Base-by-base conservation (phyloP, 2,113 vertebrate species). In the Pachypanchax playfairii region DNA sequence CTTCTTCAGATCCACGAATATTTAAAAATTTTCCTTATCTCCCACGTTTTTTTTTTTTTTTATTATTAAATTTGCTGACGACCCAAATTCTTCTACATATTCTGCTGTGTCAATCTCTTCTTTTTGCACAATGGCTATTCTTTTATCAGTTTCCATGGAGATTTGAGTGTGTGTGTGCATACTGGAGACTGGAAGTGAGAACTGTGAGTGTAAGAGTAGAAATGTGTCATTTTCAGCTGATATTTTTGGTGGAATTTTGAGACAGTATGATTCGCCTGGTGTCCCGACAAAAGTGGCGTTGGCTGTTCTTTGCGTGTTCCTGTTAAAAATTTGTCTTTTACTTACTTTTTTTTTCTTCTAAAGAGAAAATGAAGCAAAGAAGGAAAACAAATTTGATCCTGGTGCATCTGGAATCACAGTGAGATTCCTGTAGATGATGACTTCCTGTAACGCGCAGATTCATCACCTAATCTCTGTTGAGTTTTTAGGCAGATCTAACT, bases 61-160 rank as follows among this genome's bases (percentile, higher is more conserved):
- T n/a, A n/a, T n/a, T n/a, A n/a, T n/a, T n/a, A n/a, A n/a, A n/a
- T 8, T 33, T 59, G 41, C 56, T 67, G 70, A 75, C 43, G 49
- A 12, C 57, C 41, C 31, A 50, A 63, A 47, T 79, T 70, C 33
- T 58, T 26, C 4, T 36, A 22, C 25, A 53, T 52, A 31, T 75
- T 70, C 6, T 73, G 60, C 73, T 71, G 78, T 66, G 55, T 79
- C 79, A 75, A 52, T 77, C 33, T 36, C 35, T 65, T 71, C 53
- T 69, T 73, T 70, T 72, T 73, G 29, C 64, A 64, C 35, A 53
- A 57, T 55, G 49, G 64, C 74, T 82, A 83, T 87, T 88, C 84
- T 87, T 88, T 89, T 86, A 88, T 89, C 88, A 85, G 86, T 89
- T 87, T 86, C 87, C 87, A 88, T 90, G 87, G 86, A 65, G 80